Evolutionary conservation across 2,888 invertebrate genomes (phyloP).

Genomic region (Melinaea menophilus): DNA sequence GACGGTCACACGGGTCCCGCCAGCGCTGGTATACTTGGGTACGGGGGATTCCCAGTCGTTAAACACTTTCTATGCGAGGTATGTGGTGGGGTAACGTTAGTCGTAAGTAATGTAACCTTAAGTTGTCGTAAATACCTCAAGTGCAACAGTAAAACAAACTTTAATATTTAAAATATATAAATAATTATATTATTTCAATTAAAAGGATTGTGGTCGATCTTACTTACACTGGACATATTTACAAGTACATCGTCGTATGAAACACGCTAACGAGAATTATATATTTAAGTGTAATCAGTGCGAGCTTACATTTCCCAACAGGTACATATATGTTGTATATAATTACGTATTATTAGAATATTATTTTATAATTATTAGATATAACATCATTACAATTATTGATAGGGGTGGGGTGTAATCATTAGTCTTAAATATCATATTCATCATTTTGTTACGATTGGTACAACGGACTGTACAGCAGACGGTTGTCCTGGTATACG

Average conservation of each 20-base stretch:
- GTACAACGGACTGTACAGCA: background rate
- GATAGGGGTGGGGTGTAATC: too few relatives aligned
- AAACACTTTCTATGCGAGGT: conserved; percentile 76
- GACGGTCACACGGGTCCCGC: conserved; percentile 42
- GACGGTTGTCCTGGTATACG: background rate
- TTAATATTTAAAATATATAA: background rate
- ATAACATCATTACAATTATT: background rate
- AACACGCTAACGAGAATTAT: conserved; percentile 61
- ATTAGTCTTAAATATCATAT: background rate
- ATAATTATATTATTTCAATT: conserved; percentile 5
- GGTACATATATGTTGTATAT: conserved; percentile 39
- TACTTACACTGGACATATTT: conserved; percentile 75
- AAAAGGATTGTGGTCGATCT: conserved; percentile 68
- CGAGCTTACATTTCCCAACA: conserved; percentile 64
- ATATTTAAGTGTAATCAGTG: conserved; percentile 65
- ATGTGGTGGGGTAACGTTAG: conserved; percentile 10
- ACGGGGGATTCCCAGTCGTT: conserved; percentile 71
- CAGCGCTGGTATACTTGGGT: conserved; percentile 57
- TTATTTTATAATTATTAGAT: background rate
- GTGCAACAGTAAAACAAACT: too few relatives aligned
- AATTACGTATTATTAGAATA: background rate
- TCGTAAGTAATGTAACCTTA: background rate
- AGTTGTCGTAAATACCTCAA: background rate
- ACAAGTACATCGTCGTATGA: conserved; percentile 71
- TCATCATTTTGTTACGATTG: background rate